phyloP scores from a whole-genome alignment of 2,888 invertebrate species.

The Drosophila algonquin region DNA sequence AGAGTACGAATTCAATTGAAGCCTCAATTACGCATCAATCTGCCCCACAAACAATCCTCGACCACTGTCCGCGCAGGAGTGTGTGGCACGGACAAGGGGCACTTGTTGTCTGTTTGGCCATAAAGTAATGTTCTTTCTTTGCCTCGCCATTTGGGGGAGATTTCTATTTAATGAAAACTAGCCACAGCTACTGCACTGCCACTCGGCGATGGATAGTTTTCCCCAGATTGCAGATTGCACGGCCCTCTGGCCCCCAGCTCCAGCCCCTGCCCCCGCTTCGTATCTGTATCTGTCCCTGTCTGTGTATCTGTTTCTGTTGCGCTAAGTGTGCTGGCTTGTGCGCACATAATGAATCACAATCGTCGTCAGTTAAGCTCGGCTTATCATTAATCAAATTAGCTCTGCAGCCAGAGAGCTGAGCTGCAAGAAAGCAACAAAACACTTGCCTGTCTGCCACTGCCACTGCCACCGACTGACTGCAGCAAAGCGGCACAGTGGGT shows the following conservation, averaged over 20 bases:
- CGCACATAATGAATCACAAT: conserved; percentile 81
- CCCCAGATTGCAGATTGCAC: background rate
- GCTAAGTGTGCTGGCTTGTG: conserved; percentile 77
- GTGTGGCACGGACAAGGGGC: conserved; percentile 44
- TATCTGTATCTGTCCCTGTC: conserved; percentile 37
- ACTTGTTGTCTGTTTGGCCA: conserved; percentile 63
- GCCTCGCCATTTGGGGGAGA: conserved; percentile 14
- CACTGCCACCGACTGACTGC: conserved; percentile 10
- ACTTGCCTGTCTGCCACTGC: conserved; percentile 49
- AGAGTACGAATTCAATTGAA: conserved; percentile 52
- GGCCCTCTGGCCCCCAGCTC: background rate
- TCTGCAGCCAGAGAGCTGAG: conserved; percentile 54
- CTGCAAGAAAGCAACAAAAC: conserved; percentile 52
- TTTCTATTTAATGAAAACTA: conserved; percentile 66
- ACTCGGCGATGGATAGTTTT: conserved; percentile 28
- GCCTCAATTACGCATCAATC: conserved; percentile 51
- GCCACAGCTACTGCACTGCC: conserved; percentile 25
- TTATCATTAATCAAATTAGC: conserved; percentile 82
- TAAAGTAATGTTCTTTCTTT: conserved; percentile 62
- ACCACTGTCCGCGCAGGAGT: conserved; percentile 38
- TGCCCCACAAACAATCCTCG: conserved; percentile 8
- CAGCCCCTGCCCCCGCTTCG: background rate
- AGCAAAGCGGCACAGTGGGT: conserved; percentile 62
- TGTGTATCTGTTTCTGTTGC: conserved; percentile 46
- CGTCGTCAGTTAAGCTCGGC: conserved; percentile 79